Conservation (phyloP, 2,113 vertebrate species). For the Antennarius striatus region DNA sequence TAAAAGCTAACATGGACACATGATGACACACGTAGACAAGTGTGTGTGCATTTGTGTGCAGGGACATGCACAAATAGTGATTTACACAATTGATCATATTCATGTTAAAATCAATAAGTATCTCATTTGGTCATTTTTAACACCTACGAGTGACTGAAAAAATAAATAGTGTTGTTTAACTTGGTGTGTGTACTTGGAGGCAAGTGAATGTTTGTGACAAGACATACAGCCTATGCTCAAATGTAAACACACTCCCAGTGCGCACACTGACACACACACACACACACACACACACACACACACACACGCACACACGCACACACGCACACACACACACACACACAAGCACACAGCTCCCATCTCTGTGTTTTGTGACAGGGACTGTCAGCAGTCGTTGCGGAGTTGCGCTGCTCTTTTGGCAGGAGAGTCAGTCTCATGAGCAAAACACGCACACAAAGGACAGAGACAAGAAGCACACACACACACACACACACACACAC, state of each 20-base stretch:
- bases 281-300: constrained; percentile 9
- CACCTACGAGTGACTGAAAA: background rate
- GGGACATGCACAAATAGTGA: background rate
- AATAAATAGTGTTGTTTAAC: background rate
- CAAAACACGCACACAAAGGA: constrained; percentile 3
- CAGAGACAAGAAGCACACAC: background rate
- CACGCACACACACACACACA: constrained; percentile 4
- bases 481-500: background rate
- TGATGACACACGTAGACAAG: constrained; percentile 27
- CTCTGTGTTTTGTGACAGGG: constrained; percentile 37
- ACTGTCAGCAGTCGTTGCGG: constrained; percentile 51
- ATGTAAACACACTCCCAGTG: constrained; percentile 19
- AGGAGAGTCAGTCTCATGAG: constrained; percentile 33
- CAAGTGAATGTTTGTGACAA: constrained; percentile 43
- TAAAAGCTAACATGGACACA: constrained; percentile 34
- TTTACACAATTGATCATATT: constrained; percentile 17
- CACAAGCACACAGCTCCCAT: constrained; percentile 4
- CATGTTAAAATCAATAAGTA: background rate
- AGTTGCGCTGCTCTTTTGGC: constrained; percentile 37
- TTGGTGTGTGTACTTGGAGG: background rate
- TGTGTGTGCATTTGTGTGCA: background rate
- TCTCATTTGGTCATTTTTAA: background rate
- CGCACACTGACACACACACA: constrained; percentile 8
- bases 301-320: constrained; percentile 1
- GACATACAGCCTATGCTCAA: constrained; percentile 25